Conservation (phyloP, 2,797 vertebrate genomes). For the Acrossocheilus wenchowensis region DNA sequence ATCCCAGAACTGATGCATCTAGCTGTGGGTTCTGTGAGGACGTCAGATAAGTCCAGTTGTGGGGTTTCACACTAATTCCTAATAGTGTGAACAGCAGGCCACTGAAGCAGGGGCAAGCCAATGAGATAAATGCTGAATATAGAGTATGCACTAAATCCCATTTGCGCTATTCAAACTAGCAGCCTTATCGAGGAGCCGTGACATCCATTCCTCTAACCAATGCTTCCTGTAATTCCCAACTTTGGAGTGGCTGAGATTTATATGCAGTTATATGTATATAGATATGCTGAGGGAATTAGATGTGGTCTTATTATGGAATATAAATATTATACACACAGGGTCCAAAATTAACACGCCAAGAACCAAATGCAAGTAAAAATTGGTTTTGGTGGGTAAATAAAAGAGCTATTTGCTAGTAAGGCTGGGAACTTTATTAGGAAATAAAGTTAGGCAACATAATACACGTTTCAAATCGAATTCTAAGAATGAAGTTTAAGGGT, state of each 20-base stretch:
- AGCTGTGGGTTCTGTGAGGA: constrained; percentile 63
- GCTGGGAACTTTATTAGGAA: background rate
- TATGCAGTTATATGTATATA: constrained; percentile 39
- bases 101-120: constrained; percentile 53
- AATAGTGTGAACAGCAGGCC: constrained; percentile 56
- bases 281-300: constrained; percentile 47
- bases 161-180: constrained; percentile 46
- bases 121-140: constrained; percentile 55
- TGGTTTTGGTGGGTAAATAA: background rate
- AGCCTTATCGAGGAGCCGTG: constrained; percentile 26
- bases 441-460: background rate
- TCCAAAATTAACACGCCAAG: background rate
- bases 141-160: constrained; percentile 55
- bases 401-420: background rate
- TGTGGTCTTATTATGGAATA: constrained; percentile 12
- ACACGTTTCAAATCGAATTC: background rate
- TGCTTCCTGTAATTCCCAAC: constrained; percentile 36
- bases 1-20: constrained; percentile 60
- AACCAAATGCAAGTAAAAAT: background rate
- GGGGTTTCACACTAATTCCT: constrained; percentile 69
- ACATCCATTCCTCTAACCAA: constrained; percentile 32
- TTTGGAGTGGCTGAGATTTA: constrained; percentile 25
- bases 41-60: constrained; percentile 75
- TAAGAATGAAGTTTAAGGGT: background rate
- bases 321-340: background rate